Base-by-base conservation (phyloP, 2,113 vertebrate genomes). In the Zapus hudsonius region DNA sequence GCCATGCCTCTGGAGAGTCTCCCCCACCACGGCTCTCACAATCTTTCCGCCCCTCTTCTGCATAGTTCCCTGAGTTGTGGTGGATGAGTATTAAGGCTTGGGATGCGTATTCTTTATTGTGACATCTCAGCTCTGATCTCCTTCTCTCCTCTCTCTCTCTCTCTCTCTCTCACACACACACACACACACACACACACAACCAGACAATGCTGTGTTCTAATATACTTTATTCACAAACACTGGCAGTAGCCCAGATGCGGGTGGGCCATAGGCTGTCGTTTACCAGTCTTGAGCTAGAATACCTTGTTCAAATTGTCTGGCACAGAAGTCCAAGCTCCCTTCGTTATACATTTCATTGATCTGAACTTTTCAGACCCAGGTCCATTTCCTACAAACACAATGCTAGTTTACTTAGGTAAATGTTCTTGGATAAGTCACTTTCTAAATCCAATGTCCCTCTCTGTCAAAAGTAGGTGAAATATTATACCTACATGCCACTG, bases 341-440 rank as follows among this genome's bases (percentile, higher is more conserved):
- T 29, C 27, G 2, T 47, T 86, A 11, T 75, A 79, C 80, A 61
- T 40, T 74, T 42, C 44, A 42, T 69, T 73, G 73, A 12, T 82
- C n/a, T 76, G 74, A 84, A 4, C 7, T 74, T 83, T 80, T 85
- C 44, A 95, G 87, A 84, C 33, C n/a, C 31, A 96, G 55, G 36
- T 59, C 40, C 78, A 10, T 57, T 75, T 78, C 42, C 22, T 73
- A 33, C 17, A 67, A 69, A 69, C 38, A 59, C 7, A 33, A 72
- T 31, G 25, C 11, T 17, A 57, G 63, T 92, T 84, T 31, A 38
- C 66, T 25, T 40, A 66, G 20, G 17, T n/a, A 22, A 55, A 27
- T 52, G 20, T 72, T n/a, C 82, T 85, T 92, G 72, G 73, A 59
- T 33, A 93, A 89, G 31, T 76, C 80, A 72, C 25, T 40, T 38